Conservation (phyloP, 1,140 invertebrate genomes). For the Ceratosolen solmsi region DNA sequence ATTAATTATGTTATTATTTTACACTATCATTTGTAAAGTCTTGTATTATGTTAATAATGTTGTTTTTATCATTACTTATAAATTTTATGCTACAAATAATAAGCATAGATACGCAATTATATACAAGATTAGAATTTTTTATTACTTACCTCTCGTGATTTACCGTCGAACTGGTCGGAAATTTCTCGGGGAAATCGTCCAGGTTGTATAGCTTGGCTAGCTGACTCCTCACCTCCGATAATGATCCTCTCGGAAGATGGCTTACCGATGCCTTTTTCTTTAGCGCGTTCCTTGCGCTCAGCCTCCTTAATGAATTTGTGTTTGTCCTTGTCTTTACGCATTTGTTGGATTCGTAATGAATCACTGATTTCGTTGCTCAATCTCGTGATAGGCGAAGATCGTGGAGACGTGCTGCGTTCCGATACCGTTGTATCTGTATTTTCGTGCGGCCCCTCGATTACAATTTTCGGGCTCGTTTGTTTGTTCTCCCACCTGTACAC, state of each 20-base stretch:
- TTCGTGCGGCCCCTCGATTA: constrained; percentile 61
- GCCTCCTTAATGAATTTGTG: constrained; percentile 59
- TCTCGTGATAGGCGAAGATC: constrained; percentile 24
- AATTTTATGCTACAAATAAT: no score
- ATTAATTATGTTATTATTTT: no score
- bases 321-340: constrained; percentile 23
- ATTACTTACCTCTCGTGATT: constrained; percentile 82
- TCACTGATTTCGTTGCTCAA: background rate
- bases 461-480: constrained; percentile 63
- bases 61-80: no score
- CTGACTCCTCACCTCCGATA: constrained; percentile 84
- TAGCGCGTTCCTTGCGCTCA: constrained; percentile 62
- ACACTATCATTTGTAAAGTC: no score
- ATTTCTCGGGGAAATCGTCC: constrained; percentile 81
- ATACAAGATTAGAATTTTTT: no score
- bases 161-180: constrained; percentile 84
- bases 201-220: constrained; percentile 63
- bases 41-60: no score
- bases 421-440: constrained; percentile 36
- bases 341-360: background rate
- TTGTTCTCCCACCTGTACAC: constrained; percentile 66
- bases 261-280: constrained; percentile 61
- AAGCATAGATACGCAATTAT: no score
- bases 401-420: background rate
- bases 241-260: constrained; percentile 81